Base-by-base conservation (phyloP, 92 coral and sea anemone genomes). In the Bergia sp. region DNA sequence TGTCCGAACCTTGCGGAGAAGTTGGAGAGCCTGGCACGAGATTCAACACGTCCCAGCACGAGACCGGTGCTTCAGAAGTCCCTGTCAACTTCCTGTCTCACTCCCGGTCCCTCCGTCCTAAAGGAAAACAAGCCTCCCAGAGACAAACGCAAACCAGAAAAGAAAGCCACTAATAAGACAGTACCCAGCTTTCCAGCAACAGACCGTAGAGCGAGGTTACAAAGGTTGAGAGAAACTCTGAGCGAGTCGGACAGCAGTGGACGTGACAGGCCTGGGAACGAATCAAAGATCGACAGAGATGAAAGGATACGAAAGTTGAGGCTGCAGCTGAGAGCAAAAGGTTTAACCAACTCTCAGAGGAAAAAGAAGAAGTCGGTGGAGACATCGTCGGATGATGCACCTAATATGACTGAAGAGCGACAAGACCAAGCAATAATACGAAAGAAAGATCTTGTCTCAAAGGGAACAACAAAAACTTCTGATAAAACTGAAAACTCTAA, bases 301-400 rank as follows among this genome's bases (percentile, higher is more conserved):
- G 87, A 84, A 47, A 44, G 87, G 42, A 67, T 84, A 69, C 78
- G 87, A 29, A 84, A 74, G 47, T 16, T 84, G 79, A 84, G 87
- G 40, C 45, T 44, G 7, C 58, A 84, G 10, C 87, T 84, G 65
- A 84, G 87, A 36, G 87, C 78, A 8, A 84, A 71, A 67, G 87
- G 87, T 13, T 71, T 84, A 20, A 84, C 87, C 13, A 84, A 84
- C 13, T 84, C 87, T 18, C 87, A 71, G 69, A 61, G 87, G 36
- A 36, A 11, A 67, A 84, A 71, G 64, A 69, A 47, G 55, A 73
- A 29, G 77, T 18, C 39, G 8, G 65, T 45, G 6, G 36, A 44
- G 37, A 12, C 66, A 3, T 18, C 65, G 16, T 84, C 45, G 18
- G 57, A 43, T 42, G 67, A 11, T 0, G 78, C n/a, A 71, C 9